phyloP scores from a whole-genome alignment of 2,797 vertebrate genomes.

The Pipistrellus nathusii region DNA sequence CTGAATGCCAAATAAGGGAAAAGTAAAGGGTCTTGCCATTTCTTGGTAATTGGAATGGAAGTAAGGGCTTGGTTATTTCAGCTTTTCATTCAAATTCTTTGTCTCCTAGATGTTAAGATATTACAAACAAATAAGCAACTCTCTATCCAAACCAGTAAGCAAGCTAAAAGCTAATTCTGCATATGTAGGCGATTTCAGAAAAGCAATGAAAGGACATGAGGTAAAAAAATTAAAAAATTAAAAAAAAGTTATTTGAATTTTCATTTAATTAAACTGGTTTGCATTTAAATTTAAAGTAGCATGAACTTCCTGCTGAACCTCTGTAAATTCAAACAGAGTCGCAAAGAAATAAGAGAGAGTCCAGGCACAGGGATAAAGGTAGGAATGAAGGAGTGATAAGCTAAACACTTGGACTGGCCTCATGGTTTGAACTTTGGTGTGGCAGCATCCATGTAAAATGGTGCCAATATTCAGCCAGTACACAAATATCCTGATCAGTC shows the following conservation, averaged over 20 bases:
- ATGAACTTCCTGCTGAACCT: neutral
- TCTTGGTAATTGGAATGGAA: conserved; percentile 23
- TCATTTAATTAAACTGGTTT: conserved; percentile 31
- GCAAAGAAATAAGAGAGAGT: neutral
- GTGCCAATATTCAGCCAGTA: neutral
- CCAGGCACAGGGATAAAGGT: neutral
- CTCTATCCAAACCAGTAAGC: neutral
- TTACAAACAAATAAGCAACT: neutral
- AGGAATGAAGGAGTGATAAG: rapidly evolving
- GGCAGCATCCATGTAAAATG: neutral
- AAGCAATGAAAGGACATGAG: neutral
- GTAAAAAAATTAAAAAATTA: neutral
- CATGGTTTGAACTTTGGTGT: neutral
- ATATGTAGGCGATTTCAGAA: neutral
- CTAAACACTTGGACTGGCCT: neutral
- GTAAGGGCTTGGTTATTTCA: neutral
- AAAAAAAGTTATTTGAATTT: conserved; percentile 16
- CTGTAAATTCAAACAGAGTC: neutral
- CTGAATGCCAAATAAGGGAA: neutral
- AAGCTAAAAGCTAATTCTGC: neutral
- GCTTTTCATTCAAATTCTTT: conserved; percentile 21
- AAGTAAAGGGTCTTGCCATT: neutral
- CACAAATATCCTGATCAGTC: neutral
- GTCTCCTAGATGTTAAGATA: neutral
- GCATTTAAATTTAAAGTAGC: neutral